Conservation (phyloP, 2,888 invertebrate species). For the Nephrotoma appendiculata region DNA sequence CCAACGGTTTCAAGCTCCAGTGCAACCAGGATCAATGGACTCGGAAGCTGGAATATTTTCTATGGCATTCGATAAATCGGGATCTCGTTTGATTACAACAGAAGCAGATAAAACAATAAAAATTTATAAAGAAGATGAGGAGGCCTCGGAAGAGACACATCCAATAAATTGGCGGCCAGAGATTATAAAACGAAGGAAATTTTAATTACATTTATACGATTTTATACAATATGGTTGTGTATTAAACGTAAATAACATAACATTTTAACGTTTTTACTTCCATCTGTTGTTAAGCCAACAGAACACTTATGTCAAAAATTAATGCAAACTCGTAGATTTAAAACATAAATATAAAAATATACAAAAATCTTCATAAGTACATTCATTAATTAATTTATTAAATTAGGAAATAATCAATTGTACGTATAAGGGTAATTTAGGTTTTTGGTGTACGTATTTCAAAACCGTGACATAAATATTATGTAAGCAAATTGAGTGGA, state of each 20-base stretch:
- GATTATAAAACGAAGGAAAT: conserved; percentile 81
- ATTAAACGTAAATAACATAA: not conserved
- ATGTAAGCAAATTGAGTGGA: not conserved
- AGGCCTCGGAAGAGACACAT: conserved; percentile 90
- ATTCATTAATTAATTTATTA: not conserved
- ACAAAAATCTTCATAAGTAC: not conserved
- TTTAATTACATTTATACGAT: conserved; percentile 35
- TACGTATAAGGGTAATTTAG: not conserved
- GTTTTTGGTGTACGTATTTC: not conserved
- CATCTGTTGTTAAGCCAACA: not conserved
- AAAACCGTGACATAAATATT: not conserved
- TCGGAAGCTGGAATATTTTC: conserved; percentile 97
- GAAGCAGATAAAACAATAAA: conserved; percentile 99
- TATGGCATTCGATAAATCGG: conserved; percentile 90
- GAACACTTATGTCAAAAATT: not conserved
- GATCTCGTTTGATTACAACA: conserved; percentile 84
- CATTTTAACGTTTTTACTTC: not conserved
- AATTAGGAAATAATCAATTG: not conserved
- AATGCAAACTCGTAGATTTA: not conserved
- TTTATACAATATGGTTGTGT: too few relatives aligned
- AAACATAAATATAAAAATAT: not conserved
- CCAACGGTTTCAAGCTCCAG: conserved; percentile 71
- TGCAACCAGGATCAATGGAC: conserved; percentile 98
- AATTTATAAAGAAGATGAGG: conserved; percentile 94
- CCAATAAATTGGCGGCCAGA: conserved; percentile 97